Evolutionary conservation across 1,140 invertebrate species (phyloP).

Genomic region (Periplaneta americana): DNA sequence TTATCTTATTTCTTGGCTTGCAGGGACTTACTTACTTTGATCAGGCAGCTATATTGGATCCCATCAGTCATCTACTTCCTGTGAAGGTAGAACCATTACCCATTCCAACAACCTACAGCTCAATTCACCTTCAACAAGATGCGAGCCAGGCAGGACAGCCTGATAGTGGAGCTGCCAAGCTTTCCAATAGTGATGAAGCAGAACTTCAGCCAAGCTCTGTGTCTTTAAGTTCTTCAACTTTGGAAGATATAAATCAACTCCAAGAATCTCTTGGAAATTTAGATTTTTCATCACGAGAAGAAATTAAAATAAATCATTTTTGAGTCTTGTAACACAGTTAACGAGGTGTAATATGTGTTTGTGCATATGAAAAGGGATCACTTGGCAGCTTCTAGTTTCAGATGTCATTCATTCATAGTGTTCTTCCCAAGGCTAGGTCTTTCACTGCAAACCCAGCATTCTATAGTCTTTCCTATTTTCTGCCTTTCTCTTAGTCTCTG

Average conservation of each 20-base stretch:
- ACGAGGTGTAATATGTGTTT: too few species aligned
- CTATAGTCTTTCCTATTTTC: too few species aligned
- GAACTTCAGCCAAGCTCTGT: neutral
- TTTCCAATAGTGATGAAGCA: neutral
- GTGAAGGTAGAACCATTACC: conserved; percentile 2
- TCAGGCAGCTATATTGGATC: conserved; percentile 45
- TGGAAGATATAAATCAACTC: neutral
- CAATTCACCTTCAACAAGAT: neutral
- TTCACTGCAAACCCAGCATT: too few species aligned
- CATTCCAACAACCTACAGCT: neutral
- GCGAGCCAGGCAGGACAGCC: neutral
- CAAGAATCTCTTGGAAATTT: neutral
- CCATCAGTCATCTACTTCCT: conserved; percentile 45
- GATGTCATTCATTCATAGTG: too few species aligned
- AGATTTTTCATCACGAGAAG: neutral
- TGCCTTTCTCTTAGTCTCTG: too few species aligned
- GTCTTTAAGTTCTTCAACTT: neutral
- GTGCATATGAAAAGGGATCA: too few species aligned
- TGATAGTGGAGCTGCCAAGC: neutral
- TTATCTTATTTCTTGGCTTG: neutral
- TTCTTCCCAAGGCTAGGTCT: too few species aligned
- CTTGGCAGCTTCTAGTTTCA: too few species aligned
- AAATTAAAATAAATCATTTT: neutral
- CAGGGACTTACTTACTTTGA: conserved; percentile 38
- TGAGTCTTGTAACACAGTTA: neutral